A percentile compares a stretch with the other conserved stretches of the same genome.
phyloP scores from a whole-genome alignment of 2,113 vertebrate genomes.

The Mirza zaza region DNA sequence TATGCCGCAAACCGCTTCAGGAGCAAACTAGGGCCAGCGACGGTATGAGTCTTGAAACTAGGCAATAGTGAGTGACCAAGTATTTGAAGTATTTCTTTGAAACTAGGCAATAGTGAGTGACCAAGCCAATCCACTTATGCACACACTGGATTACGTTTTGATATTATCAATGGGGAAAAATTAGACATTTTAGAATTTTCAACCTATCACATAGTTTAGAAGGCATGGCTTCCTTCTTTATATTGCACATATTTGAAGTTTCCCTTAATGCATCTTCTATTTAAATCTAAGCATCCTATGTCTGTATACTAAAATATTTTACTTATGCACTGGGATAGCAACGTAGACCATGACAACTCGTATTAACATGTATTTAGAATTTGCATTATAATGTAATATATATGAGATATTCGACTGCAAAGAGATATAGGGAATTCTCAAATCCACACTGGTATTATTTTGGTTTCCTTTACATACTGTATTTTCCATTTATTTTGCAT shows the following conservation, averaged over 20 bases:
- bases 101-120: not conserved
- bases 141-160: not conserved
- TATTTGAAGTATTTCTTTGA: too few species aligned
- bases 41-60: not conserved
- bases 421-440: not conserved
- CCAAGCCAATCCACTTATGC: not conserved
- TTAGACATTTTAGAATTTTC: not conserved
- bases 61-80: not conserved
- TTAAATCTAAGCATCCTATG: not conserved
- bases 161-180: not conserved
- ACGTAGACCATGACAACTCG: not conserved
- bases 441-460: not conserved
- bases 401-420: not conserved
- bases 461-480: not conserved
- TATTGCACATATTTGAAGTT: not conserved
- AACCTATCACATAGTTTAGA: not conserved
- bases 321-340: not conserved
- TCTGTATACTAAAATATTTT: slow-evolving; percentile 10
- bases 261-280: not conserved
- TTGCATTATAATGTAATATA: not conserved
- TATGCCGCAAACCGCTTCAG: not conserved
- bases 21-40: not conserved
- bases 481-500: slow-evolving; percentile 14
- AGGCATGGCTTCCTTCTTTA: not conserved
- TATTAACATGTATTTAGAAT: not conserved